phyloP scores from a whole-genome alignment of 2,113 vertebrate species.

The Chloroceryle aenea region DNA sequence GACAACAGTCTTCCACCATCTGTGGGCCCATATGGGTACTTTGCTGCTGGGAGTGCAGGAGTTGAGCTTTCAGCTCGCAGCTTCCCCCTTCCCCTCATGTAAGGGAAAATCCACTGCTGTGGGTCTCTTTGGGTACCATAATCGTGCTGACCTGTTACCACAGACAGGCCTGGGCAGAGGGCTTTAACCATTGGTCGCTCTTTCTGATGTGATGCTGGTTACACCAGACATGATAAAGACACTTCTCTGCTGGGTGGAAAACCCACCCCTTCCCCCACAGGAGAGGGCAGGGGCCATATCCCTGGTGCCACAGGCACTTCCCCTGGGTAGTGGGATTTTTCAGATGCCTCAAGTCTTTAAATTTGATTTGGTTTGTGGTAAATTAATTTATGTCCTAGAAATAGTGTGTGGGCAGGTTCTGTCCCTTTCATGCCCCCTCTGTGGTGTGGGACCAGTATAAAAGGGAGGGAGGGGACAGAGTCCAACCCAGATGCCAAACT shows the following conservation, averaged over 20 bases:
- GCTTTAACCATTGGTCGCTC: neutral
- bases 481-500: neutral
- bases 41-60: neutral
- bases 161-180: neutral
- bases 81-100: neutral
- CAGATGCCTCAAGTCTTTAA: neutral
- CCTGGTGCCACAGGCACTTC: neutral
- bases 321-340: neutral
- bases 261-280: neutral
- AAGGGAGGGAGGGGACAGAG: neutral
- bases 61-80: neutral
- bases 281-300: neutral
- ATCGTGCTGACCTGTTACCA: neutral
- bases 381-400: neutral
- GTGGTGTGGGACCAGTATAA: neutral
- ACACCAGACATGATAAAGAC: neutral
- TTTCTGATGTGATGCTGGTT: neutral
- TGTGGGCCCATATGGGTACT: fast-evolving
- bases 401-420: neutral
- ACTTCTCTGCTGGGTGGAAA: neutral
- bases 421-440: neutral
- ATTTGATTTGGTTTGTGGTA: neutral
- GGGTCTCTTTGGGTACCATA: neutral
- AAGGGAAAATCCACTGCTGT: neutral
- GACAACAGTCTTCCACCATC: fast-evolving